These are phyloP conservation scores for Meteorus colon DNA, from an alignment of 2,888 invertebrate species.

Conservation along the genomic window DNA sequence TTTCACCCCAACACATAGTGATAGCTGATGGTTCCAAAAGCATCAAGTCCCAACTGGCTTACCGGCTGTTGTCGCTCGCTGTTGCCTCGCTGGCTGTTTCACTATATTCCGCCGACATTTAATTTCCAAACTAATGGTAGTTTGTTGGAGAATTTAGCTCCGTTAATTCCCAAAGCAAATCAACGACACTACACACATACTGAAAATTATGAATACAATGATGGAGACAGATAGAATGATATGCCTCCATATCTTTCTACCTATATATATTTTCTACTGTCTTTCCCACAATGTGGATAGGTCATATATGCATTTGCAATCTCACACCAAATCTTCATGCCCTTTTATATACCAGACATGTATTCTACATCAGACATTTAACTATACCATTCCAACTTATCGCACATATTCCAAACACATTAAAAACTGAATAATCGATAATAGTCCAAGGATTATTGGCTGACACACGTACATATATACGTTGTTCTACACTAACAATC, in stretches of 20 bases:
- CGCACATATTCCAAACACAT: neutral
- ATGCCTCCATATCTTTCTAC: too few species aligned
- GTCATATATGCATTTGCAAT: neutral
- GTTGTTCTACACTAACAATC: neutral
- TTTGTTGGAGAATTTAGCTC: neutral
- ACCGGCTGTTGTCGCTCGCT: neutral
- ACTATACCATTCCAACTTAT: neutral
- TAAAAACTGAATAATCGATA: slow-evolving; percentile 7
- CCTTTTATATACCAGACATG: neutral
- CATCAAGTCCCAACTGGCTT: slow-evolving; percentile 5
- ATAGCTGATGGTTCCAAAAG: slow-evolving; percentile 7
- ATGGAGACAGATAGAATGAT: neutral
- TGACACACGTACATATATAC: neutral
- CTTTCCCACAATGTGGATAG: too few species aligned
- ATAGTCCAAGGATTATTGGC: neutral
- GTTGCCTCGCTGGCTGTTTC: neutral
- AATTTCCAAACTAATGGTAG: neutral
- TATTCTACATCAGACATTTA: neutral
- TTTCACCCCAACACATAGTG: neutral
- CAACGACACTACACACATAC: neutral
- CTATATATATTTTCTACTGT: too few species aligned
- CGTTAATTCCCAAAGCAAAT: neutral
- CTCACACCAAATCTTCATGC: neutral
- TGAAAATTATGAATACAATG: neutral
- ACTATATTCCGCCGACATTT: neutral